phyloP scores from a whole-genome alignment of 2,113 vertebrate species.

The Holacanthus passer region DNA sequence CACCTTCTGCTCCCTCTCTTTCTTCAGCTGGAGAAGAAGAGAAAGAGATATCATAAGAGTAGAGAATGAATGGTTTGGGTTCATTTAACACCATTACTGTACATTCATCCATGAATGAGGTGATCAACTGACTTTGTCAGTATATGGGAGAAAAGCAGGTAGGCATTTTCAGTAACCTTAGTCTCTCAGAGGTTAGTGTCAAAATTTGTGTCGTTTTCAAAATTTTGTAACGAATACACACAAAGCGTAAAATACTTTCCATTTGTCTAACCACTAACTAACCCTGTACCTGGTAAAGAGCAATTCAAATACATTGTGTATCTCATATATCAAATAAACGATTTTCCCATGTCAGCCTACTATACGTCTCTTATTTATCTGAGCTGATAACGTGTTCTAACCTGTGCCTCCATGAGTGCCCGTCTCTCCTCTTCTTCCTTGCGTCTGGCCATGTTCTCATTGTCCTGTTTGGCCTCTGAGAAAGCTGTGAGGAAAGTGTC shows the following conservation, averaged over 20 bases:
- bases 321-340: background rate
- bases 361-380: background rate
- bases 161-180: too few species aligned
- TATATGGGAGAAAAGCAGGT: too few species aligned
- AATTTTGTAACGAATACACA: background rate
- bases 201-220: background rate
- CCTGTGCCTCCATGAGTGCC: slow-evolving; percentile 61
- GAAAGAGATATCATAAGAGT: background rate
- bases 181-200: background rate
- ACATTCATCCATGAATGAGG: background rate
- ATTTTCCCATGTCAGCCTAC: background rate
- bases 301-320: background rate
- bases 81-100: background rate
- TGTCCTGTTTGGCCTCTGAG: slow-evolving; percentile 66
- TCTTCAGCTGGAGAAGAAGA: slow-evolving; percentile 48
- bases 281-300: background rate
- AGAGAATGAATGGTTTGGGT: background rate
- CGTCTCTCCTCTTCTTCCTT: slow-evolving; percentile 71
- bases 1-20: slow-evolving; percentile 58
- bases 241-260: background rate
- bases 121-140: too few species aligned
- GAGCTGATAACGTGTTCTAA: slow-evolving; percentile 7
- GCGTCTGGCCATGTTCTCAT: slow-evolving; percentile 43
- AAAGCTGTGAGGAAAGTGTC: slow-evolving; percentile 58
- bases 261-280: background rate